These are phyloP conservation scores for Agrilus cyanescens DNA, from an alignment of 2,888 invertebrate genomes.

Conservation along the genomic window DNA sequence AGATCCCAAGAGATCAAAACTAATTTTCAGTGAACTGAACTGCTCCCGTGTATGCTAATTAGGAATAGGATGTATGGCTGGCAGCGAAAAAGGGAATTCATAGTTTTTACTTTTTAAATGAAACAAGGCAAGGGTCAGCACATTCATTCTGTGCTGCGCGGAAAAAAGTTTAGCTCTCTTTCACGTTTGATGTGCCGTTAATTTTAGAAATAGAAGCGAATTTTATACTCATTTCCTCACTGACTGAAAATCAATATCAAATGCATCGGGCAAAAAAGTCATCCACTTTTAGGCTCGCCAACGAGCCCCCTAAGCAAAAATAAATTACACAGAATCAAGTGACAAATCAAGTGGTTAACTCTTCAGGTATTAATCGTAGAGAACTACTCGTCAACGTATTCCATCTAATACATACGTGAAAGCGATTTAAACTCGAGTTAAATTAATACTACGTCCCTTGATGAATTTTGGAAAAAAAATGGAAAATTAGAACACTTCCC, in stretches of 20 bases:
- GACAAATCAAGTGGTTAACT: no score
- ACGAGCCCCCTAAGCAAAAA: no score
- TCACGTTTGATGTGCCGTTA: slow-evolving; percentile 27
- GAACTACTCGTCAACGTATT: no score
- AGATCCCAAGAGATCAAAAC: slow-evolving; percentile 27
- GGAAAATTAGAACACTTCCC: no score
- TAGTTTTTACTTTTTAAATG: slow-evolving; percentile 33
- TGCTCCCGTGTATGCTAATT: slow-evolving; percentile 34
- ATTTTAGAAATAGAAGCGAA: slow-evolving; percentile 9
- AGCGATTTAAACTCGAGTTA: no score
- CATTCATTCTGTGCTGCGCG: slow-evolving; percentile 25
- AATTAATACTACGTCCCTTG: no score
- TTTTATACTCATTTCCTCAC: slow-evolving; percentile 8
- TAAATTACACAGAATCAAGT: no score
- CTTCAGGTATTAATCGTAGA: no score
- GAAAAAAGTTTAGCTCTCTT: slow-evolving; percentile 32
- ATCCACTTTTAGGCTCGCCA: no score
- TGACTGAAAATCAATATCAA: slow-evolving; percentile 2
- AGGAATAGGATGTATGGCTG: slow-evolving; percentile 35
- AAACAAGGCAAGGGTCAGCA: slow-evolving; percentile 37
- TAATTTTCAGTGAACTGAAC: slow-evolving; percentile 31
- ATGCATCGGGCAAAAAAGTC: no score
- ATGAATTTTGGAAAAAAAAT: no score
- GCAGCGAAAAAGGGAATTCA: slow-evolving; percentile 35
- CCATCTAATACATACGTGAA: no score